Evolutionary conservation across 2,888 invertebrate genomes (phyloP).

Genomic region (Drosophila antonietae): DNA sequence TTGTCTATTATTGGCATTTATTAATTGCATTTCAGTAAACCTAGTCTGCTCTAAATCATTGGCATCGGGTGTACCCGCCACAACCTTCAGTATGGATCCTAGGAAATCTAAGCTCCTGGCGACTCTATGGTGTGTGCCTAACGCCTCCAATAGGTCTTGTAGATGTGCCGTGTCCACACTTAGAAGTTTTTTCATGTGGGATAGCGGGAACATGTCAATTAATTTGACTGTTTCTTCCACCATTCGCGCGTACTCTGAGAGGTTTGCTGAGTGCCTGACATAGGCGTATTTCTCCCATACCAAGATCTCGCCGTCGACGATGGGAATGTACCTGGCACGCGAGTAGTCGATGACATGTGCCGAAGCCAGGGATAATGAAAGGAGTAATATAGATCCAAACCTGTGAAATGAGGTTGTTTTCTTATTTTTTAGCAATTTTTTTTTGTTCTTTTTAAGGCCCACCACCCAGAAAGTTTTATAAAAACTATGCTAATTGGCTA

Average conservation of each 20-base stretch:
- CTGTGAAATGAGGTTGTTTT: too few species aligned
- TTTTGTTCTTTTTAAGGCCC: not conserved
- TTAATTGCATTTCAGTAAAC: not conserved
- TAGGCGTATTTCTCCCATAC: too few species aligned
- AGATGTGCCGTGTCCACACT: not conserved
- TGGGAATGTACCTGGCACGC: too few species aligned
- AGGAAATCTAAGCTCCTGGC: not conserved
- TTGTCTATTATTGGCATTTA: not conserved
- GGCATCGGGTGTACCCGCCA: conserved; percentile 6
- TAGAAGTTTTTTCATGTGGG: conserved; percentile 3
- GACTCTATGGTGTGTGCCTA: conserved; percentile 2
- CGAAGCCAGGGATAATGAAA: too few species aligned
- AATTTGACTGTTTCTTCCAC: not conserved
- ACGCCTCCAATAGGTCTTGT: not conserved
- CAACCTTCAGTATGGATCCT: not conserved
- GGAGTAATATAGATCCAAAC: too few species aligned
- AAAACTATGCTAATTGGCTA: not conserved
- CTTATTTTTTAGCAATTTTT: too few species aligned
- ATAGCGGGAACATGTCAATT: not conserved
- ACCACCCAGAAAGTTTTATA: not conserved
- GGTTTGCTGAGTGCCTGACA: too few species aligned
- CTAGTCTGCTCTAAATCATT: conserved; percentile 3
- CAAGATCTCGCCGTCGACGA: too few species aligned
- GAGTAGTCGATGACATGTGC: too few species aligned
- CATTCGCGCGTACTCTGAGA: too few species aligned